Evolutionary conservation across 37 sponge, comb jelly and placozoan species (phyloP).

Genomic region (Agelas oroides): DNA sequence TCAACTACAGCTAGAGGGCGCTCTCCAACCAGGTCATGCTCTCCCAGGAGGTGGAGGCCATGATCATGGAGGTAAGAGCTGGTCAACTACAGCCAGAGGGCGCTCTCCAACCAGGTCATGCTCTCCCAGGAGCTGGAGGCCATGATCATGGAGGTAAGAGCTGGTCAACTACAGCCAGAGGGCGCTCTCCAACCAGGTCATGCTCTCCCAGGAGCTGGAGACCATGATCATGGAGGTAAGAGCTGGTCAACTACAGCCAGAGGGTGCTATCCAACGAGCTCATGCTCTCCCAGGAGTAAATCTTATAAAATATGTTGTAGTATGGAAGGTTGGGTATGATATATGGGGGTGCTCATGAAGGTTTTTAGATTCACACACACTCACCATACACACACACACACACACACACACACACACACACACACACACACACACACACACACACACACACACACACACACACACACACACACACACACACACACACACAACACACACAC

Average conservation of each 20-base stretch:
- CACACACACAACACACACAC: conserved; percentile 6
- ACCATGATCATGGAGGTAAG: conserved; percentile 92
- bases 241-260: conserved; percentile 68
- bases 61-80: conserved; percentile 93
- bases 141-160: conserved; percentile 90
- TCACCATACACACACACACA: not conserved
- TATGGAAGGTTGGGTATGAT: too few relatives aligned
- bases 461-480: not conserved
- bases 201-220: conserved; percentile 85
- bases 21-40: conserved; percentile 72
- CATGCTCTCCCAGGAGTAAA: conserved; percentile 77
- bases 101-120: conserved; percentile 67
- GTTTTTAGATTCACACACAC: not conserved
- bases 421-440: conserved; percentile 8
- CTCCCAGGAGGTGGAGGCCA: conserved; percentile 83
- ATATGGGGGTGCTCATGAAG: too few relatives aligned
- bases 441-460: not conserved
- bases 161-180: conserved; percentile 71
- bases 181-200: conserved; percentile 61
- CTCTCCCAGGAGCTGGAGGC: conserved; percentile 86
- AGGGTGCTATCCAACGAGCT: conserved; percentile 67
- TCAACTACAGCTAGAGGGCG: conserved; percentile 64
- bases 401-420: not conserved
- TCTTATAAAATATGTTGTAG: too few relatives aligned
- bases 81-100: conserved; percentile 67